Evolutionary conservation across 2,797 vertebrate species (phyloP), one percentile per base, ranked within the genome.

Genomic region (Pseudochirops cupreus): DNA sequence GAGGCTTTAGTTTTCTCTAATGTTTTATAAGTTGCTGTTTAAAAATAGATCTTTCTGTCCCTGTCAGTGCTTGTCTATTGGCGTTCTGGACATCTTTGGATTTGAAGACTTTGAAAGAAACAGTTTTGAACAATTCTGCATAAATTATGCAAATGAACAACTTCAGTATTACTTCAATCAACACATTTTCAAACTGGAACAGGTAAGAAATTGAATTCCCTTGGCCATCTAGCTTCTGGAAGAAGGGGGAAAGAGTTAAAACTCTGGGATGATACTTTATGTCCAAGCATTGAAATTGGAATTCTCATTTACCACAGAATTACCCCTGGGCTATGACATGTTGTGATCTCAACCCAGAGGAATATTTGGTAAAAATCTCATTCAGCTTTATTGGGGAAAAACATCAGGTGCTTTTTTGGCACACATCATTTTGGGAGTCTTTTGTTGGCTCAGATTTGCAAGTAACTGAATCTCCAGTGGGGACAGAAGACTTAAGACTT

Each of bases 71-170:
- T 98, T 99, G 97, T 99, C 99, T 95, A 99, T 99, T 1, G 99
- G 99, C 1, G 99, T 99, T 91, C 99, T 99, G 18, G 99, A 99
- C 98, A 99, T 99, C 97, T 99, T 99, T 91, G 99, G 99, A 90
- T 99, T 99, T 94, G 99, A 99, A 98, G 99, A 99, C 98, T 99
- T 99, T n/a, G 98, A 99, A 97, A 99, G 99, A 96, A 99, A 99
- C 98, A 99, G 99, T 98, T 99, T 99, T n/a, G 99, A 99, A 97
- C 99, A 99, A 98, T 99, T 99, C 98, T 99, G 99, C 98, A 99
- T 99, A 98, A 99, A 99, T 98, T 99, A 99, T 56, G 99, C 99
- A 97, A 99, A 99, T 0, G 99, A 99, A 97, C 99, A 99, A 98
- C 99, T 99, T 92, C 99, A 99, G 98, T 99, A 99, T 99, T 99